Evolutionary conservation across 2,113 vertebrate species (phyloP), one percentile per base, ranked within the genome.

Genomic region (Rhizomys pruinosus): DNA sequence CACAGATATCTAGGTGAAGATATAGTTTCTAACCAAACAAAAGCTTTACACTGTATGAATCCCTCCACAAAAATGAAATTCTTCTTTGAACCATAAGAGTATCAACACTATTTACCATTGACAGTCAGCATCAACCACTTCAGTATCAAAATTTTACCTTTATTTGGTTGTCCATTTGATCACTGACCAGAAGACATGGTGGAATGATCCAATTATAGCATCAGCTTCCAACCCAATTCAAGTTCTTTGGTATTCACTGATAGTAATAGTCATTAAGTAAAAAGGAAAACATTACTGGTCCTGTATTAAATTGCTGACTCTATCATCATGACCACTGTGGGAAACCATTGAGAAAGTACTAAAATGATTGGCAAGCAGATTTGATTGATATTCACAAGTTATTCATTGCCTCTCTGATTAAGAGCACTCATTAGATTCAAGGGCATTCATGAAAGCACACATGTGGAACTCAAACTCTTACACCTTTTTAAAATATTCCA

Each of bases 401-500:
- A 79, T 61, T n/a, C 17, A 32, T 47, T 81, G n/a, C 73, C 25
- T 92, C 20, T 17, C 37, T 13, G 4, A 87, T 23, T 90, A 76
- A 63, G 29, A 25, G 6, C 77, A 66, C 57, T 39, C 57, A 39
- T 32, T 74, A 71, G 22, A 59, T 5, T n/a, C 59, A 16, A 34
- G n/a, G 7, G 29, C 29, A 92, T 73, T 59, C 11, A 37, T 61
- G 16, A 91, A 71, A 94, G 15, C 8, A 79, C 22, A 69, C 32
- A 59, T 3, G 29, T 47, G 71, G 11, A 73, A 79, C 19, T 42
- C 5, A 73, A 66, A 29, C 44, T 86, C 52, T 87, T 90, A 59
- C 7, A 84, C 39, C 37, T 93, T 93, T 94, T 47, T 20, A 90
- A 84, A 44, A 92, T 84, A 80, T n/a, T 34, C 52, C n/a, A 80